Conservation (phyloP, 1,140 invertebrate species). For the Drosophila punjabiensis region DNA sequence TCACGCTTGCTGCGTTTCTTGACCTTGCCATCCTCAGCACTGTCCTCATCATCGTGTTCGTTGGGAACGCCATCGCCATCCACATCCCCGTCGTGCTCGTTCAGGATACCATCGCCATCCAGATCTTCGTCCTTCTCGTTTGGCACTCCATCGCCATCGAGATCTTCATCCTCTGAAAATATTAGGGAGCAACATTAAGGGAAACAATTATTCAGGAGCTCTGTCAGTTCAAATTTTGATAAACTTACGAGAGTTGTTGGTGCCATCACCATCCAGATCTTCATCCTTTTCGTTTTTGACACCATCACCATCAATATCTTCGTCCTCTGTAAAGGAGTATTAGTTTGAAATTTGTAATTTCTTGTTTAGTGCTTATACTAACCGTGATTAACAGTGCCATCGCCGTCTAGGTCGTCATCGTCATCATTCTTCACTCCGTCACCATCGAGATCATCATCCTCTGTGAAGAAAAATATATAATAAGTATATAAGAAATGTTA, state of each 20-base stretch:
- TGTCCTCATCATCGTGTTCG: slow-evolving; percentile 71
- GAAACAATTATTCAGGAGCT: background rate
- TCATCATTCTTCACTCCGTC: slow-evolving; percentile 80
- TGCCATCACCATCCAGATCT: slow-evolving; percentile 77
- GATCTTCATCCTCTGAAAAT: slow-evolving; percentile 64
- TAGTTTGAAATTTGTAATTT: too few species aligned
- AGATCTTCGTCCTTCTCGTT: slow-evolving; percentile 73
- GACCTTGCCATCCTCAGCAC: slow-evolving; percentile 50
- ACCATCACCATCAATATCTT: slow-evolving; percentile 80
- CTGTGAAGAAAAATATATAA: slow-evolving; percentile 17
- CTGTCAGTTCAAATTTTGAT: background rate
- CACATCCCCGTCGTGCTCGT: slow-evolving; percentile 83
- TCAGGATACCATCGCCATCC: slow-evolving; percentile 74
- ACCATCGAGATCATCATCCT: slow-evolving; percentile 81
- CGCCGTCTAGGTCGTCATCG: slow-evolving; percentile 74
- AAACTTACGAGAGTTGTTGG: slow-evolving; percentile 61
- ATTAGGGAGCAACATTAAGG: too few species aligned
- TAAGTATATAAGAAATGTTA: background rate
- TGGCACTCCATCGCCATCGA: slow-evolving; percentile 84
- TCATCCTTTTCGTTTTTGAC: slow-evolving; percentile 81
- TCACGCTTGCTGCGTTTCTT: slow-evolving; percentile 84
- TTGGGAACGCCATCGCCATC: slow-evolving; percentile 84
- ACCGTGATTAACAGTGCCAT: slow-evolving; percentile 73
- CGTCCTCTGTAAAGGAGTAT: slow-evolving; percentile 59
- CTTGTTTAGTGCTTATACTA: slow-evolving; percentile 28